These are phyloP conservation scores for Lateolabrax maculatus DNA, from an alignment of 2,797 vertebrate genomes.

Conservation along the genomic window DNA sequence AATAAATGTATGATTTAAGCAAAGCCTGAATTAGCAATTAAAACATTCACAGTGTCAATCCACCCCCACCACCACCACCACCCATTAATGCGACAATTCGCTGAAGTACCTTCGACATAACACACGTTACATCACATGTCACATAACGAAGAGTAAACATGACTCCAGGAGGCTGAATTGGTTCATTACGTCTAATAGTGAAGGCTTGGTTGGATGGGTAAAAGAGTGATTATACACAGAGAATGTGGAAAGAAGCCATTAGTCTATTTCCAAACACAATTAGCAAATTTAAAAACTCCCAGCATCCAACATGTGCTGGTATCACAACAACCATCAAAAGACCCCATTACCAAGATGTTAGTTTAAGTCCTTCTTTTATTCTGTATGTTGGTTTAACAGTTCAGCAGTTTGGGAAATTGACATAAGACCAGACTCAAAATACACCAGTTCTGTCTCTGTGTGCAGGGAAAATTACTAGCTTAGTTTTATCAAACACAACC, in stretches of 20 bases:
- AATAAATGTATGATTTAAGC: background rate
- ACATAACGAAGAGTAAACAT: no score
- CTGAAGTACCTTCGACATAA: no score
- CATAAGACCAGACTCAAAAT: background rate
- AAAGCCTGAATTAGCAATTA: no score
- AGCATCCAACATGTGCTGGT: background rate
- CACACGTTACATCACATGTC: no score
- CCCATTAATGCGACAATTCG: no score
- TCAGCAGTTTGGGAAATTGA: background rate
- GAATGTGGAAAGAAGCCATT: background rate
- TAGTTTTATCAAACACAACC: background rate
- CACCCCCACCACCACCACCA: background rate
- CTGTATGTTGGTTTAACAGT: background rate
- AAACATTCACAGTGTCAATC: no score
- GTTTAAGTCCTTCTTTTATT: background rate
- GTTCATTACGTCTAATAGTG: background rate
- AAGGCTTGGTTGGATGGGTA: background rate
- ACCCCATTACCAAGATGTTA: background rate
- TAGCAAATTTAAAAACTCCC: constrained; percentile 9
- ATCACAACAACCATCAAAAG: background rate
- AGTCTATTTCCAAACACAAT: background rate
- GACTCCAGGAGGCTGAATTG: background rate
- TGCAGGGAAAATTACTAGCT: background rate
- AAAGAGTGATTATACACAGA: constrained; percentile 9
- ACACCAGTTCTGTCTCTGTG: background rate